phyloP scores from a whole-genome alignment of 1,140 invertebrate species.

The Bombus haemorrhoidalis region DNA sequence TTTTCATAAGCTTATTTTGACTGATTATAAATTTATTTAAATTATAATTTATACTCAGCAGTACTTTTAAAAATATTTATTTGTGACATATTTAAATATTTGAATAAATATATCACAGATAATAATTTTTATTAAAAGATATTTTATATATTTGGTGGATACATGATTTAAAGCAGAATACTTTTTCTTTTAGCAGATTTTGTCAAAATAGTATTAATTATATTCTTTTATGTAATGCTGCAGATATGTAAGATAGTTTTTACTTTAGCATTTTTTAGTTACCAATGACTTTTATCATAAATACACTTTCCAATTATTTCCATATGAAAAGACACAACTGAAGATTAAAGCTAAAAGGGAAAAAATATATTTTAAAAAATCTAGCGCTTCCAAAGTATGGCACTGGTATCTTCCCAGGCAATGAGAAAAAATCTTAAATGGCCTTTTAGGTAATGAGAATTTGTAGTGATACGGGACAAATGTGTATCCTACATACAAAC shows the following conservation, averaged over 20 bases:
- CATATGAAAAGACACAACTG: constrained; percentile 4
- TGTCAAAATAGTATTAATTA: not conserved
- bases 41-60: not conserved
- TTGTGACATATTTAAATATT: not conserved
- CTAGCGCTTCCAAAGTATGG: constrained; percentile 68
- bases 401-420: constrained; percentile 68
- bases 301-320: constrained; percentile 7
- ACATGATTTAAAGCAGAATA: constrained; percentile 20
- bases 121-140: not conserved
- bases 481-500: constrained; percentile 69
- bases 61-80: constrained; percentile 1
- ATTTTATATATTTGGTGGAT: constrained; percentile 28
- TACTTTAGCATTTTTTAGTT: not conserved
- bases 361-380: constrained; percentile 44
- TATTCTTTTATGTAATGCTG: not conserved
- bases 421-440: constrained; percentile 71
- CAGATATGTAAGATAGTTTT: constrained; percentile 1
- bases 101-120: not conserved
- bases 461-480: constrained; percentile 67
- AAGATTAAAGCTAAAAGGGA: not conserved
- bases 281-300: not conserved
- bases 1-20: not conserved
- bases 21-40: not conserved
- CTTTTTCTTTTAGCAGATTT: not conserved
- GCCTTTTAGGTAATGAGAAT: constrained; percentile 71